Evolutionary conservation across 2,797 vertebrate species (phyloP), one percentile per base, ranked within the genome.

Genomic region (Cyprinella venusta): DNA sequence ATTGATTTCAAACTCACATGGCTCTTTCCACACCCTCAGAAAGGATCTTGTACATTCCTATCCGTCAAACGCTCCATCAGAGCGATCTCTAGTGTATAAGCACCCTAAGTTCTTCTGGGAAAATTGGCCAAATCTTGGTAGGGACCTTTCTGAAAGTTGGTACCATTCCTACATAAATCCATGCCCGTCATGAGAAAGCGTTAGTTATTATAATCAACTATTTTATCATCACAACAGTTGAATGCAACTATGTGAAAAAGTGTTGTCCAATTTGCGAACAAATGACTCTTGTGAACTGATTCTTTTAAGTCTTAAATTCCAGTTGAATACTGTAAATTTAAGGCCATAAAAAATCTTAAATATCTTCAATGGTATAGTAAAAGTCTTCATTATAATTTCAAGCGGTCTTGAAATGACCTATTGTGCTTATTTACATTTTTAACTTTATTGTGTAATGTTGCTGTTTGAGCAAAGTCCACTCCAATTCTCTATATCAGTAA

Each of bases 51-150:
- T 70, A 70, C 69, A 71, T 81, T 59, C 79, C 54, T 61, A 81
- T 48, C 67, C 79, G 56, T 71, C 65, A 70, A 81, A 72, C 56
- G 68, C 79, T 81, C 79, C 42, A 78, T 48, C 76, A 65, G 76
- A 78, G 76, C 76, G 61, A 64, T 48, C 76, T 64, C 61, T 48
- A 78, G 61, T 78, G 76, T 64, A 78, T 78, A 64, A 64, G 63
- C 76, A 65, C 76, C 61, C 61, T 33, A 71, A 50, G 24, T 71
- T 78, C 61, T 78, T 64, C 50, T 12, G 76, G 76, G 76, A 78
- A 78, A 78, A 78, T 78, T 78, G 76, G 76, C 61, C 19, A 78
- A 65, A 78, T 48, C 19, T 50, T 21, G 6, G 24, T 65, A 33
- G 76, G 76, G 76, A 78, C 76, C 65, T 78, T 65, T 78, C 76